Percentiles rank a stretch among this genome's conserved stretches.
These are phyloP conservation scores for Sclerurus mexicanus DNA, from an alignment of 2,113 vertebrate species.

Conservation along the genomic window DNA sequence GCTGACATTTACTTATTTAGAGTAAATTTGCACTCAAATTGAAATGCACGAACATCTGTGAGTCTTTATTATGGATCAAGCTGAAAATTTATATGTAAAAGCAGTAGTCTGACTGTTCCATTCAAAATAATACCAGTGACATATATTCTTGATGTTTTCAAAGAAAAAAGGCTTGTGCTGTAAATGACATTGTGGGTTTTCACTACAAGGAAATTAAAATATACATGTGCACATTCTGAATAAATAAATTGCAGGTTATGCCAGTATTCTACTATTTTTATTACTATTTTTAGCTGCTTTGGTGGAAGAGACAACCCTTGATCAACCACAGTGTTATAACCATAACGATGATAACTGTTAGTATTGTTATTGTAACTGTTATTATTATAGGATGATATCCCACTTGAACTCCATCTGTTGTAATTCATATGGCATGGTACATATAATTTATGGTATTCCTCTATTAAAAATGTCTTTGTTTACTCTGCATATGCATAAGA, in stretches of 20 bases:
- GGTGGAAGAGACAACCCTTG: background rate
- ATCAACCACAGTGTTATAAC: background rate
- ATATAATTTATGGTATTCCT: background rate
- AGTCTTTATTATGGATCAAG: background rate
- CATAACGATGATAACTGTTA: background rate
- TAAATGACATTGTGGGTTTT: background rate
- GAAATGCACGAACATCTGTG: background rate
- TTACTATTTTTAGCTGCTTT: background rate
- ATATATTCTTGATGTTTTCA: background rate
- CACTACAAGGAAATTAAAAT: background rate
- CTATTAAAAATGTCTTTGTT: background rate
- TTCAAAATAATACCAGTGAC: background rate
- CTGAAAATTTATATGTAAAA: background rate
- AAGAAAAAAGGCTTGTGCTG: background rate
- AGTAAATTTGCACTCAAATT: background rate
- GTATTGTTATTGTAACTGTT: background rate
- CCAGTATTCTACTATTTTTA: background rate
- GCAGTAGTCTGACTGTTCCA: background rate
- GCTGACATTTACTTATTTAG: background rate
- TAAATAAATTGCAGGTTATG: background rate
- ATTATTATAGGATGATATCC: background rate
- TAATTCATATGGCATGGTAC: background rate
- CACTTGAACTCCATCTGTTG: background rate
- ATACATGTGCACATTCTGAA: accelerated
- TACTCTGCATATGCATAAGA: background rate